Evolutionary conservation across 2,113 vertebrate genomes (phyloP).

Genomic region (Seriola quinqueradiata): DNA sequence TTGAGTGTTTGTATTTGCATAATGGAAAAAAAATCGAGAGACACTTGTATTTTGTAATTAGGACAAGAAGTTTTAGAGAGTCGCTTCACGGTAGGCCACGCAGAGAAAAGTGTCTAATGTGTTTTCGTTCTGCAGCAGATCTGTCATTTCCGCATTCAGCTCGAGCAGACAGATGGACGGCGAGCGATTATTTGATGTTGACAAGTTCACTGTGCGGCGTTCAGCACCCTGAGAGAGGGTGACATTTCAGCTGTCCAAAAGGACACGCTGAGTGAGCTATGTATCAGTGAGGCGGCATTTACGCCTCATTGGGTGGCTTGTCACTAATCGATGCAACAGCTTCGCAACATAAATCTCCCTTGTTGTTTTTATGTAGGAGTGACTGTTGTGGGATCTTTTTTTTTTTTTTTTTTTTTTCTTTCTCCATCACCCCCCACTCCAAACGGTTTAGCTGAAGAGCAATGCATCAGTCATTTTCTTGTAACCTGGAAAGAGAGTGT

Average conservation of each 20-base stretch:
- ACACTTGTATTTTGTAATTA: conserved; percentile 44
- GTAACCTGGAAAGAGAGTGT: conserved; percentile 21
- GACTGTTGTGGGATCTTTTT: conserved; percentile 38
- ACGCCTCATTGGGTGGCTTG: conserved; percentile 68
- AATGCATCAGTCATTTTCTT: conserved; percentile 40
- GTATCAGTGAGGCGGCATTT: conserved; percentile 65
- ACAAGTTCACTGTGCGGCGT: conserved; percentile 47
- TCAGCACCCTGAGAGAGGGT: conserved; percentile 47
- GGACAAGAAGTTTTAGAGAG: conserved; percentile 13
- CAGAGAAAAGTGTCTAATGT: conserved; percentile 23
- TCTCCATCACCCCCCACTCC: not conserved
- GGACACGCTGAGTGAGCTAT: conserved; percentile 63
- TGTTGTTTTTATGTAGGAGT: conserved; percentile 62
- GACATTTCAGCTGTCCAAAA: conserved; percentile 68
- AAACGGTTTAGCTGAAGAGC: conserved; percentile 29
- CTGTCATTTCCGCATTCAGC: conserved; percentile 47
- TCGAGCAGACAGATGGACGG: conserved; percentile 6
- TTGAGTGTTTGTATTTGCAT: conserved; percentile 35
- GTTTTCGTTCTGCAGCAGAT: conserved; percentile 49
- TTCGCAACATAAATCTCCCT: conserved; percentile 64
- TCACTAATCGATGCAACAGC: conserved; percentile 66
- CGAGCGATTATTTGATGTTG: conserved; percentile 44
- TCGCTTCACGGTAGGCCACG: not conserved
- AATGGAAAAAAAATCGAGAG: not conserved
- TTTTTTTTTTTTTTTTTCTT: not conserved